Evolutionary conservation across 2,888 invertebrate genomes (phyloP).

Genomic region (Aspidiotus destructor): DNA sequence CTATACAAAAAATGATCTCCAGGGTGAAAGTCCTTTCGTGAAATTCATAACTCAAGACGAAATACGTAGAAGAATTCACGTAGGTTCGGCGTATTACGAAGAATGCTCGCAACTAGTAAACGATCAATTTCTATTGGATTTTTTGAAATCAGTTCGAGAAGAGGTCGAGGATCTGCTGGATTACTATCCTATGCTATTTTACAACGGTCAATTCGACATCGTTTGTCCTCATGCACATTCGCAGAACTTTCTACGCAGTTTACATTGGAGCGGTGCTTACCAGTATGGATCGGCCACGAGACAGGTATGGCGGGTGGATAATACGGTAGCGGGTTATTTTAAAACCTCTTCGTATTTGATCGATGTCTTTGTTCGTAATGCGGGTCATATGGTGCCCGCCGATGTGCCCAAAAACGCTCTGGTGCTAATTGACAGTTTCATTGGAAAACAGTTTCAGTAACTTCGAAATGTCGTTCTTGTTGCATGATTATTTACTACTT

Average conservation of each 20-base stretch:
- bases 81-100: too few relatives aligned
- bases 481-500: too few relatives aligned
- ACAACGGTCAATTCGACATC: conserved; percentile 3
- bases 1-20: too few relatives aligned
- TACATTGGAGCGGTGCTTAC: not conserved
- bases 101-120: too few relatives aligned
- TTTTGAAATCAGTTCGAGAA: not conserved
- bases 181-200: not conserved
- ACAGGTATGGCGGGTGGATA: not conserved
- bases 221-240: not conserved
- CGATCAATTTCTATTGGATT: too few relatives aligned
- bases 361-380: not conserved
- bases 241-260: not conserved
- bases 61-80: too few relatives aligned
- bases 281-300: not conserved
- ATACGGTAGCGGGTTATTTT: not conserved
- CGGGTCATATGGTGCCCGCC: conserved; percentile 3
- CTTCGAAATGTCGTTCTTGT: too few relatives aligned
- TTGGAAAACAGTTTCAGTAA: too few relatives aligned
- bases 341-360: not conserved
- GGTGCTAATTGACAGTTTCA: too few relatives aligned
- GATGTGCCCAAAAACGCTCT: too few relatives aligned
- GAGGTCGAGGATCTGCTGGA: not conserved
- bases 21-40: too few relatives aligned
- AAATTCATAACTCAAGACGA: too few relatives aligned